Evolutionary conservation across 1,140 invertebrate genomes (phyloP).

Genomic region (Trachymyrmex septentrionalis): DNA sequence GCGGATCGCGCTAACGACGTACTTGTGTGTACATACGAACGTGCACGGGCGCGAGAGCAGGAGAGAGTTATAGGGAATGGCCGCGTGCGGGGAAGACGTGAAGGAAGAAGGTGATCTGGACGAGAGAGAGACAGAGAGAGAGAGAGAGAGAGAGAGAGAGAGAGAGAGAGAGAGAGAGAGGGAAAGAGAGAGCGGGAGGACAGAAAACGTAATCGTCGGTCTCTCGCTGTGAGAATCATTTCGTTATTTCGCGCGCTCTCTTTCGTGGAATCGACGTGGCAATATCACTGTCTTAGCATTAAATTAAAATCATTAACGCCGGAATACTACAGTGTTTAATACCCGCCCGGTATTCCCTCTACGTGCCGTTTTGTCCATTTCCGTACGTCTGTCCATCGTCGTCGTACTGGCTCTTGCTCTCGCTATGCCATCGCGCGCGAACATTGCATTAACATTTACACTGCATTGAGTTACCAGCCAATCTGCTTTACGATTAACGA

Average conservation of each 20-base stretch:
- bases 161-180: too few relatives aligned
- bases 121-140: conserved; percentile 9
- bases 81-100: conserved; percentile 39
- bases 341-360: conserved; percentile 14
- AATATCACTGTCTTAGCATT: conserved; percentile 48
- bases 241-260: conserved; percentile 72
- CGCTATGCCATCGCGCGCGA: conserved; percentile 8
- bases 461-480: conserved; percentile 51
- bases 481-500: conserved; percentile 55
- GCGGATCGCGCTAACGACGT: conserved; percentile 75
- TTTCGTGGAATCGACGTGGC: conserved; percentile 68
- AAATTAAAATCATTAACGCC: conserved; percentile 68
- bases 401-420: neutral
- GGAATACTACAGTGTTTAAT: conserved; percentile 62
- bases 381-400: conserved; percentile 10
- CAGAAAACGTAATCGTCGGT: conserved; percentile 71
- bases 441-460: conserved; percentile 51
- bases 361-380: conserved; percentile 12
- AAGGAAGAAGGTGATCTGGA: conserved; percentile 22
- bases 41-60: conserved; percentile 43
- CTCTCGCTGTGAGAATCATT: conserved; percentile 74
- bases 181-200: conserved; percentile 42
- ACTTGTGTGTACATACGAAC: conserved; percentile 69
- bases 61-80: conserved; percentile 62
- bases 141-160: neutral